Percentiles rank a stretch among this genome's conserved stretches.
These are phyloP conservation scores for Hermatobates lingyangjiaoensis DNA, from an alignment of 1,140 invertebrate genomes.

Conservation along the genomic window DNA sequence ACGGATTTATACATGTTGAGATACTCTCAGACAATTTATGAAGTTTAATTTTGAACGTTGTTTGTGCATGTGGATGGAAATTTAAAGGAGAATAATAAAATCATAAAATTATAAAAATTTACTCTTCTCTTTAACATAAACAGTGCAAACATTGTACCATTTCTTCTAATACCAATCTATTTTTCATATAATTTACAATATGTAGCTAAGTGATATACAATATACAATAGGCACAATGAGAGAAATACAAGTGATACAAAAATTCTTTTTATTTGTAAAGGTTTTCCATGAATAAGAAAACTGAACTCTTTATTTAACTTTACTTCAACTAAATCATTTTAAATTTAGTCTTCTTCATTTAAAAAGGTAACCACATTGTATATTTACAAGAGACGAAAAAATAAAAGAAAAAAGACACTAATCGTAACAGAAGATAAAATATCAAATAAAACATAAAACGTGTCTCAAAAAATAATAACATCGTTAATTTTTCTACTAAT, in stretches of 20 bases:
- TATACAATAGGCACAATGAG: slow-evolving; percentile 1
- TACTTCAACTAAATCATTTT: not conserved
- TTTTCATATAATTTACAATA: not conserved
- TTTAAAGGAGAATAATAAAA: too few relatives aligned
- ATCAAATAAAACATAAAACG: slow-evolving; percentile 2
- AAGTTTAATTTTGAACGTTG: too few relatives aligned
- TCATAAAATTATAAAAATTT: slow-evolving; percentile 3
- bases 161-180: not conserved
- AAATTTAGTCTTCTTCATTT: not conserved
- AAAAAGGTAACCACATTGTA: not conserved
- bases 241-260: not conserved
- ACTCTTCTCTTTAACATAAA: slow-evolving; percentile 1
- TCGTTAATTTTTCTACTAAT: too few relatives aligned
- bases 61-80: too few relatives aligned
- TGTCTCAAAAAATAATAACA: not conserved
- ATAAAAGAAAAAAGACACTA: not conserved
- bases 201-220: not conserved
- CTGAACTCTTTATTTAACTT: not conserved
- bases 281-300: not conserved
- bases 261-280: not conserved
- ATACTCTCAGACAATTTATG: too few relatives aligned
- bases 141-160: slow-evolving; percentile 1
- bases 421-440: not conserved
- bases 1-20: too few relatives aligned
- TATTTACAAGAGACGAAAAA: not conserved